Evolutionary conservation across 2,113 vertebrate species (phyloP), one percentile per base, ranked within the genome.

Genomic region (Ceratotherium simum): DNA sequence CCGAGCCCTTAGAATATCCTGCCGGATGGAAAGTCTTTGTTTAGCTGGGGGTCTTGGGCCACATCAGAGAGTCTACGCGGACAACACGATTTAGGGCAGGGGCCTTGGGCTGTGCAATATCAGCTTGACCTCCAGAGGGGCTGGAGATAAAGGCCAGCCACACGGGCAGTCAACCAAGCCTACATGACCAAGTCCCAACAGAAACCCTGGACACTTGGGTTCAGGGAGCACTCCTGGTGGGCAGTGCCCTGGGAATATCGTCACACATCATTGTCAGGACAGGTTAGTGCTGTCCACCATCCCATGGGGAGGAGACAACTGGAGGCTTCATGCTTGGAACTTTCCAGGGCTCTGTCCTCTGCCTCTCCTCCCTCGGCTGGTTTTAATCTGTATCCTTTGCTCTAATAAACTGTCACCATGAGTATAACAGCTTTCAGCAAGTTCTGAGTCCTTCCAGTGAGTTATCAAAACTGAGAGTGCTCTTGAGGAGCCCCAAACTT

Each of bases 241-340:
- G 80, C 46, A 7, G 9, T 0, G 2, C 11, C 27, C 60, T 60
- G 23, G 1, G 9, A 0, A 4, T 3, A 1, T 33, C 16, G 18
- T 64, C 33, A 39, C 29, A 20, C 1, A 3, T 31, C 10, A 3
- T 39, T 58, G 36, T 51, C 36, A 12, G 84, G 48, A 67, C 36
- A 11, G 54, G 33, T 39, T 7, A 31, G 31, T 9, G 17, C 36
- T 14, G 13, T 16, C 48, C 10, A 0, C 0, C 31, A 14, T 5
- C 39, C 48, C 75, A 67, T 1, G 16, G 36, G 27, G 18, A 65
- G 31, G 18, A 1, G 23, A 46, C 31, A 14, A 0, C 58, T 8
- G 25, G 54, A 48, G 33, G 51, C 13, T 67, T 31, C 0, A 0
- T 39, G 62, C 51, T 20, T 33, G 6, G 25, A 3, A 23, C 16